Evolutionary conservation across 2,113 vertebrate species (phyloP).

Genomic region (Bombycilla garrulus): DNA sequence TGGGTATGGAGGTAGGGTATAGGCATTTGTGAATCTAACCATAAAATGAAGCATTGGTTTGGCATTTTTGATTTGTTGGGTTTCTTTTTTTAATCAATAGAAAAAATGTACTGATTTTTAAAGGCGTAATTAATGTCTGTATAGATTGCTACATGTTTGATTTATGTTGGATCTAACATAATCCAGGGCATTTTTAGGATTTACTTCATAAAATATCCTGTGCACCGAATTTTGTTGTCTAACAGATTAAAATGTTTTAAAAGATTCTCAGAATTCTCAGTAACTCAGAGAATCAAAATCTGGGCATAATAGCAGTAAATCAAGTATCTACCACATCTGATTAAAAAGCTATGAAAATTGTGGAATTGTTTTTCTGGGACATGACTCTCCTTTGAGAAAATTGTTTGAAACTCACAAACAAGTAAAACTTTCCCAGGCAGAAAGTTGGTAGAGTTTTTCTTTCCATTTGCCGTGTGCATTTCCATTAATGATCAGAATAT

Average conservation of each 20-base stretch:
- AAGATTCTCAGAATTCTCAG: neutral
- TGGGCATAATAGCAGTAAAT: neutral
- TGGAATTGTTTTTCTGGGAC: neutral
- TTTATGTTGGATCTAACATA: neutral
- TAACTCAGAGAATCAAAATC: neutral
- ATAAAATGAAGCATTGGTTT: neutral
- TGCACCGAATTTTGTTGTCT: neutral
- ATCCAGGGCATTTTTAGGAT: neutral
- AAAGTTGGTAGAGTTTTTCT: neutral
- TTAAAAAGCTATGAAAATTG: neutral
- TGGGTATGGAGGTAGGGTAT: neutral
- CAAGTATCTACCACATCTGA: neutral
- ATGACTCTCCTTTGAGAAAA: neutral
- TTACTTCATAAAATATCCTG: neutral
- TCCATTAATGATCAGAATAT: neutral
- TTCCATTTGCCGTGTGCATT: neutral
- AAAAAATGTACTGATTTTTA: neutral
- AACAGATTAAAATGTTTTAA: neutral
- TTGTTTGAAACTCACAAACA: neutral
- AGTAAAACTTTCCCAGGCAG: neutral
- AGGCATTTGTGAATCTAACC: neutral
- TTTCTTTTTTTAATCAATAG: neutral
- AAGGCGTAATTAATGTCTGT: neutral
- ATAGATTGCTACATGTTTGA: neutral
- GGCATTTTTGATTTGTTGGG: neutral